Evolutionary conservation across 2,113 vertebrate genomes (phyloP).

Genomic region (Callocephalon fimbriatum): DNA sequence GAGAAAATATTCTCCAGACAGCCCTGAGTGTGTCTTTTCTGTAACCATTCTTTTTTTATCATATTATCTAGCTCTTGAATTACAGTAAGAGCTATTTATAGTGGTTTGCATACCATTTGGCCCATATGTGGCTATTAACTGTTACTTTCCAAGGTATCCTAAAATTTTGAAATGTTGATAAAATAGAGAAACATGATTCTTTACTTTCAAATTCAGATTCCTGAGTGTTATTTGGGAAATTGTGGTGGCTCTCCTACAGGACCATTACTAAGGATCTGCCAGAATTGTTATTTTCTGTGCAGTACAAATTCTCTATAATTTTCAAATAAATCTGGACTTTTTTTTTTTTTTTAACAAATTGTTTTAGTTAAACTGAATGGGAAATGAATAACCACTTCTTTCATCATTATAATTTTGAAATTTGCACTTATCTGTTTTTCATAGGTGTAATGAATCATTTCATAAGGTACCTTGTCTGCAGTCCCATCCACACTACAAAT

Average conservation of each 20-base stretch:
- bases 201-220: neutral
- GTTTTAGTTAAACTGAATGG: neutral
- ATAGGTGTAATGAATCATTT: neutral
- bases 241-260: neutral
- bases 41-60: neutral
- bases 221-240: neutral
- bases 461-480: neutral
- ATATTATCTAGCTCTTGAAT: neutral
- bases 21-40: neutral
- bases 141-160: neutral
- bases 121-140: neutral
- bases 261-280: neutral
- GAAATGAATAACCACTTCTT: neutral
- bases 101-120: neutral
- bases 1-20: neutral
- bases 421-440: neutral
- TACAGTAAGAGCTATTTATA: neutral
- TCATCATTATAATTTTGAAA: neutral
- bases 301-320: neutral
- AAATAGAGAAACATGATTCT: neutral
- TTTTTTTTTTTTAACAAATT: neutral
- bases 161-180: neutral
- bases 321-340: neutral
- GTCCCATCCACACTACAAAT: neutral
- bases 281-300: neutral